Base-by-base conservation (phyloP, 2,797 vertebrate genomes). In the Danio albolineatus region DNA sequence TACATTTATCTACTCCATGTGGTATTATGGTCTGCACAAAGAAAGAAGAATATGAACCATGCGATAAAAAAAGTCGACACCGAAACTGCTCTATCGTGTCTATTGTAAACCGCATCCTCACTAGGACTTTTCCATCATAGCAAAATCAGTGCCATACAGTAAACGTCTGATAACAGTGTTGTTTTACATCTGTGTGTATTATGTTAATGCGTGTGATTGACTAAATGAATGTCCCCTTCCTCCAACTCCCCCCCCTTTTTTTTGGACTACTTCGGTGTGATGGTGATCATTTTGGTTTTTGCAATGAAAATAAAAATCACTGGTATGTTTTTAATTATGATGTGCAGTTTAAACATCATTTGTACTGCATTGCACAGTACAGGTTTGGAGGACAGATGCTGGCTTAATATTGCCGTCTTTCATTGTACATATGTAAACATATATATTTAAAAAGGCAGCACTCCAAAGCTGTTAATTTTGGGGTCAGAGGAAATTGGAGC, bases 251-350 rank as follows among this genome's bases (percentile, higher is more conserved):
- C 4, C 14, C 48, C 1, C 10, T 4, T 51, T 28, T 13, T 19
- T 54, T 67, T 70, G 56, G 17, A 39, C 66, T 61, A 60, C 75
- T 76, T 49, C 70, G 73, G 61, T 67, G 56, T 70, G 62, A 51
- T 61, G 61, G 21, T 77, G 56, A 65, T 76, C 73, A 73, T 79
- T 79, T 81, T 80, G 17, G 46, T 60, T 84, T 79, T 79, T 79
- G 74, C 79, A 82, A 79, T 79, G 65, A 67, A 83, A 88, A 85
- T 83, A 83, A 88, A 87, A 75, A 76, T 70, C 67, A 83, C 71
- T 82, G 75, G 62, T 80, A 54, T 83, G 83, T 85, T 85, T 85
- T 28, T 75, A 73, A 54, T 44, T 13, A 21, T 13, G 10, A 39
- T 46, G n/a, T 80, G 56, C 13, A 49, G 76, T 41, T 71, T 73